Evolutionary conservation across 2,113 vertebrate species (phyloP).

Genomic region (Anhinga rufa): DNA sequence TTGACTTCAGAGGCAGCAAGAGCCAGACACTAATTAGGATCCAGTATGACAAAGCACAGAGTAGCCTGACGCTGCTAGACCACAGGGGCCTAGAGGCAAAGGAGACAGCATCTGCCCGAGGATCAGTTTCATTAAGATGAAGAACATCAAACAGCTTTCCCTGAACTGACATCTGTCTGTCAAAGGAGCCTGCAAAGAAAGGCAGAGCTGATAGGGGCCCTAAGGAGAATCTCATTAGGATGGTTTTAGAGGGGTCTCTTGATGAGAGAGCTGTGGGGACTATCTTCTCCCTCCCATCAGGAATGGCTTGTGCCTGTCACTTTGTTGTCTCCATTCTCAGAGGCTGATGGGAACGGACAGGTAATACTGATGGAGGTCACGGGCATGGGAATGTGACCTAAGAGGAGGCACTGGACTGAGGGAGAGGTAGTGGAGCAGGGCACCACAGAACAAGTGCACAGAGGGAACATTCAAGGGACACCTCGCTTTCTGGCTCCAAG

Average conservation of each 20-base stretch:
- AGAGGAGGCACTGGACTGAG: not conserved
- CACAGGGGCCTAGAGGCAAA: slow-evolving; percentile 18
- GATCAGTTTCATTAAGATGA: slow-evolving; percentile 61
- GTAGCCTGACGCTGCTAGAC: slow-evolving; percentile 13
- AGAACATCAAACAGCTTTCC: slow-evolving; percentile 32
- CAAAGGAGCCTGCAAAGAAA: slow-evolving; percentile 49
- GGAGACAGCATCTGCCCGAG: not conserved
- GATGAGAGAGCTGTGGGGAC: not conserved
- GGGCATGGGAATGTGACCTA: slow-evolving; percentile 16
- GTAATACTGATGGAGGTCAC: slow-evolving; percentile 6
- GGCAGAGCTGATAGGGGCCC: slow-evolving; percentile 54
- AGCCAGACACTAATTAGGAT: slow-evolving; percentile 59
- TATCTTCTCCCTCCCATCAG: slow-evolving; percentile 1
- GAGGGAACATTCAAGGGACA: not conserved
- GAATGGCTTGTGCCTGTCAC: not conserved
- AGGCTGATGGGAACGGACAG: slow-evolving; percentile 18
- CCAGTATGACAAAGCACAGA: slow-evolving; percentile 43
- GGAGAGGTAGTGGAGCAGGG: not conserved
- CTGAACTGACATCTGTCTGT: slow-evolving; percentile 55
- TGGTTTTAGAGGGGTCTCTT: slow-evolving; percentile 22
- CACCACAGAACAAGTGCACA: not conserved
- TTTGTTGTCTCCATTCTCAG: not conserved
- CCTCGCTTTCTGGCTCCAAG: not conserved
- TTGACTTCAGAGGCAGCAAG: slow-evolving; percentile 15
- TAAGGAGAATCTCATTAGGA: slow-evolving; percentile 57